Evolutionary conservation across 2,113 vertebrate genomes (phyloP), one percentile per base, ranked within the genome.

Genomic region (Plecotus auritus): DNA sequence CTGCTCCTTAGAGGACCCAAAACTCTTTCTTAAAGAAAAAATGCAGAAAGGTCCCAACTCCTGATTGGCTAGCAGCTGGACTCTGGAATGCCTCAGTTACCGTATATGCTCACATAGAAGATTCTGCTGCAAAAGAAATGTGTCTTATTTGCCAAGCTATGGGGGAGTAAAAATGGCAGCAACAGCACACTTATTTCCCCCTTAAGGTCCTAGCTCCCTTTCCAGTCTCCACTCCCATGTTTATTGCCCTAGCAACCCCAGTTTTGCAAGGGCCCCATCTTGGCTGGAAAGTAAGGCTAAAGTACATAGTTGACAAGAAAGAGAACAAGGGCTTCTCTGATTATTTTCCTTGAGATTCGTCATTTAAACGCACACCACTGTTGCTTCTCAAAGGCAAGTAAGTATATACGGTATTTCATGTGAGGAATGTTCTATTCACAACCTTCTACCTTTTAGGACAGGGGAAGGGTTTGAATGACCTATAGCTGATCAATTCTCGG

Each of bases 91-190:
- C 54, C 11, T 93, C 30, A 0, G 49, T 96, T 97, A 90, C 96
- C 97, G 91, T 96, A 97, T 96, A 91, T 93, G 17, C 30, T 91
- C 64, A 16, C 8, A n/a, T 97, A 97, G 80, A 49, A 82, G 76
- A 73, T 61, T 35, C 66, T 85, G 42, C 83, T 9, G 72, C 61
- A 37, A 23, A 37, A 54, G 54, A 61, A 69, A 70, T 18, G 72
- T 10, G 40, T 66, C 92, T 70, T 11, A 1, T 51, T 26, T 56
- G 78, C 87, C 87, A 85, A 84, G 59, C 59, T 72, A 70, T 1
- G 13, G 30, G n/a, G 67, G 47, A 73, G 64, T 17, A 12, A 45
- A 76, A 70, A n/a, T 45, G 47, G 37, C 47, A 42, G 73, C 66
- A 66, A 5, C 5, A 20, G 32, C 78, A 92, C 49, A 61, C 35